Percentiles rank a stretch among this genome's conserved stretches.
phyloP scores from a whole-genome alignment of 2,797 vertebrate genomes.

The Cygnus olor region DNA sequence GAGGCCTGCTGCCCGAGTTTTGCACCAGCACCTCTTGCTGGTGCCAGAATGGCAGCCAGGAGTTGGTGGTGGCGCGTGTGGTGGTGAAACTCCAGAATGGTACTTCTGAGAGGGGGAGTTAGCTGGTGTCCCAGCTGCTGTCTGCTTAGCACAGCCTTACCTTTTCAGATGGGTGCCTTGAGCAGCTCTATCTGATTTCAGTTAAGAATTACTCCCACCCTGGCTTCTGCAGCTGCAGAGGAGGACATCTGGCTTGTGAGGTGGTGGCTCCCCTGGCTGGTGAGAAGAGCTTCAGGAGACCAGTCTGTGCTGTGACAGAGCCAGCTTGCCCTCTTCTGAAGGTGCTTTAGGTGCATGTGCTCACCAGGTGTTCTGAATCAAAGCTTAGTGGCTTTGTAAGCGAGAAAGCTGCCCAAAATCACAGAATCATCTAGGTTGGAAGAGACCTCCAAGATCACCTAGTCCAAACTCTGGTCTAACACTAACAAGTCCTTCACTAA shows the following conservation, averaged over 20 bases:
- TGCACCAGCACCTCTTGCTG: too few species aligned
- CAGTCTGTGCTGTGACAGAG: not conserved
- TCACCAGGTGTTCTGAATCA: rapidly evolving
- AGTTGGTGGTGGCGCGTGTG: too few species aligned
- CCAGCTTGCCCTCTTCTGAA: rapidly evolving
- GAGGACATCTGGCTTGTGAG: too few species aligned
- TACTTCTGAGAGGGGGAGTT: not conserved
- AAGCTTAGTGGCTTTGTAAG: not conserved
- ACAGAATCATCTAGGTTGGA: too few species aligned
- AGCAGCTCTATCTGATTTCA: not conserved
- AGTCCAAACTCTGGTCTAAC: too few species aligned
- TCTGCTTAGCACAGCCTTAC: rapidly evolving
- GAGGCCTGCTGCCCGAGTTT: rapidly evolving
- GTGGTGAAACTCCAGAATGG: too few species aligned
- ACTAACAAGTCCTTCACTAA: too few species aligned
- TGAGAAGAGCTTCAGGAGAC: rapidly evolving
- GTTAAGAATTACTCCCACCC: rapidly evolving
- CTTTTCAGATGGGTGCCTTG: rapidly evolving
- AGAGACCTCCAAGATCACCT: too few species aligned
- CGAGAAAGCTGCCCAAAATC: not conserved
- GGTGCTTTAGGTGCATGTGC: rapidly evolving
- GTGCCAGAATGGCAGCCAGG: rapidly evolving
- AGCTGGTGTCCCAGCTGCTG: rapidly evolving
- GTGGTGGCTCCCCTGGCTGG: not conserved
- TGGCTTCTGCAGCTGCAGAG: not conserved